Evolutionary conservation across 2,888 invertebrate genomes (phyloP).

Genomic region (Dendrolimus pini): DNA sequence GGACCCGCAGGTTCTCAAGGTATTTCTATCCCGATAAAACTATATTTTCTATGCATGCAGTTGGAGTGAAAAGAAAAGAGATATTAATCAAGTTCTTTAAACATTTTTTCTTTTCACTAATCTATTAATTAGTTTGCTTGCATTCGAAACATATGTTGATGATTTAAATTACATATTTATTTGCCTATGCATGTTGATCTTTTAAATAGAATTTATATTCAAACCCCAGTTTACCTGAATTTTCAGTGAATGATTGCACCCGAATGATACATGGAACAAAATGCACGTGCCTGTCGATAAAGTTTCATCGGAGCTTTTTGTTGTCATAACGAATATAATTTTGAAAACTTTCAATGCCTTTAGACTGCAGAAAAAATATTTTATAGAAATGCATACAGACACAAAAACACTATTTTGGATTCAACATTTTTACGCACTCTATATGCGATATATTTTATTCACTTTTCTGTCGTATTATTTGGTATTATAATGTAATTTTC

Average conservation of each 20-base stretch:
- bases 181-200: conserved; percentile 46
- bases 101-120: conserved; percentile 33
- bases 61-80: conserved; percentile 36
- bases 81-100: not conserved
- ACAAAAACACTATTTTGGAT: conserved; percentile 21
- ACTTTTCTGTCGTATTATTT: conserved; percentile 24
- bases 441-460: conserved; percentile 19
- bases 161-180: conserved; percentile 19
- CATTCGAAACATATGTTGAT: conserved; percentile 27
- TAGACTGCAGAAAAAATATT: no score
- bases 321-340: conserved; percentile 34
- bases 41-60: conserved; percentile 67
- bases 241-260: conserved; percentile 4
- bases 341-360: conserved; percentile 11
- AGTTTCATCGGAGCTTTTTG: conserved; percentile 38
- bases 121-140: conserved; percentile 47
- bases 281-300: conserved; percentile 43
- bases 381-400: no score
- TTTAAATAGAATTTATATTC: conserved; percentile 21
- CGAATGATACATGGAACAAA: conserved; percentile 18
- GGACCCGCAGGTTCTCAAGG: conserved; percentile 79
- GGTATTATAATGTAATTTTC: not conserved
- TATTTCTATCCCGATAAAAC: conserved; percentile 73
- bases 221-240: no score
- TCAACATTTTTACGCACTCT: conserved; percentile 11